Conservation (phyloP, 2,113 vertebrate species). For the Microcebus jonahi region DNA sequence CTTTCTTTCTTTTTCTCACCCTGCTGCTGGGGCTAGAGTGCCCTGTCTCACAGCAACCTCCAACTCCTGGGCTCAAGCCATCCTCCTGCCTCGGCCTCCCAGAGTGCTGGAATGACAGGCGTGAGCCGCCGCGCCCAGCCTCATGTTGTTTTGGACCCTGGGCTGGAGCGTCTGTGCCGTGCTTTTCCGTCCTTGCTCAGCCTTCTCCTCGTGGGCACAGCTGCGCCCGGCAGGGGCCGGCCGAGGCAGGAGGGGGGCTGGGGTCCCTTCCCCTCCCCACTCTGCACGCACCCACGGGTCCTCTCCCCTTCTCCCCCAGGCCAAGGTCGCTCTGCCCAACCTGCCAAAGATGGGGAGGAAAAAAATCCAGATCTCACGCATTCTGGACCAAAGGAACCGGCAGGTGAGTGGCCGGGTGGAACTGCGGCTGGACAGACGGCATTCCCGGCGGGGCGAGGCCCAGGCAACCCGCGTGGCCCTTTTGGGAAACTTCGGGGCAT, state of each 20-base stretch:
- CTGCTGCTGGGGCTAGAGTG: too few species aligned
- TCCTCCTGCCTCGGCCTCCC: too few species aligned
- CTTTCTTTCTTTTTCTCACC: too few species aligned
- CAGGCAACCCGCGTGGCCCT: background rate
- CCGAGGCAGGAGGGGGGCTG: background rate
- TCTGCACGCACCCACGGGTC: background rate
- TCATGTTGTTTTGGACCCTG: background rate
- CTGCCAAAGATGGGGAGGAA: constrained; percentile 91
- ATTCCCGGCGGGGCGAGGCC: background rate
- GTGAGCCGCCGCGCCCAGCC: too few species aligned
- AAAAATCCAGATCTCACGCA: constrained; percentile 98
- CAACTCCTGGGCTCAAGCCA: too few species aligned
- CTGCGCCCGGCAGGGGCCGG: background rate
- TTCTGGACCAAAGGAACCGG: constrained; percentile 95
- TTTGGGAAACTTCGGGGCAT: accelerated
- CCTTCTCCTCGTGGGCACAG: background rate
- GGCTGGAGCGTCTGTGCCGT: background rate
- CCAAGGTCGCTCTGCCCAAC: background rate
- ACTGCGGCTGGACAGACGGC: accelerated
- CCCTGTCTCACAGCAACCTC: too few species aligned
- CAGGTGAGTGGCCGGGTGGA: constrained; percentile 86
- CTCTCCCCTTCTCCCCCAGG: background rate
- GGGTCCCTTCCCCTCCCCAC: too few species aligned
- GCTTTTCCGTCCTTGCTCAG: background rate
- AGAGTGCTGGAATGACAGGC: too few species aligned